Evolutionary conservation across 2,113 vertebrate genomes (phyloP), one percentile per base, ranked within the genome.

Genomic region (Esox niger): DNA sequence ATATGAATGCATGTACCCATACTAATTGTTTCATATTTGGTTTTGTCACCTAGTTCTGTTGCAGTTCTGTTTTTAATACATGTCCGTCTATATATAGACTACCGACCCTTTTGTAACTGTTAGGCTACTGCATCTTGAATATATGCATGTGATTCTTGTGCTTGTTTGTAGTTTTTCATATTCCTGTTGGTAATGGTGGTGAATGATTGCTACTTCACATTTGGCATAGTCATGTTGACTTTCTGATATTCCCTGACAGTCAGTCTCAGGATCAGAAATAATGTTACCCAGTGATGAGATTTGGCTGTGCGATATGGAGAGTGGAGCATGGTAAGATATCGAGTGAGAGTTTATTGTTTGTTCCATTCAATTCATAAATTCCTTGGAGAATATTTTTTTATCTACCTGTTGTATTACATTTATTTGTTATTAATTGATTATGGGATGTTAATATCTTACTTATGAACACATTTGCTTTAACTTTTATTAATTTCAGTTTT

Each of bases 301-400:
- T 60, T 98, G 95, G 95, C 88, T 95, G 64, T 98, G 94, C 68
- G 94, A 98, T 74, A 88, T 94, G 69, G 89, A 92, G 79, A 95
- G 91, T 13, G 95, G 95, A 23, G 77, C 86, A 15, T 98, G 96
- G 96, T 96, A 80, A 95, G 87, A 80, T 31, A 30, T 31, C 25
- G 10, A 20, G 10, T 8, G 30, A 1, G 9, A 49, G 49, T 5
- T 7, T 62, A 2, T 43, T 46, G 79, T 73, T 59, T 13, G 0
- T 6, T 31, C 15, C 8, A 10, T 9, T 26, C 26, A 2, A 56
- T 9, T 38, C 11, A 13, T 62, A 25, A 2, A 38, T 62, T 43
- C 3, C 8, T 47, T 30, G 49, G 13, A 52, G n/a, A 49, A 26
- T 11, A 33, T 32, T 23, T 9, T 1, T 6, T 11, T n/a, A 21